Evolutionary conservation across 2,888 invertebrate species (phyloP), one percentile per base, ranked within the genome.

Genomic region (Drosophila phalerata): DNA sequence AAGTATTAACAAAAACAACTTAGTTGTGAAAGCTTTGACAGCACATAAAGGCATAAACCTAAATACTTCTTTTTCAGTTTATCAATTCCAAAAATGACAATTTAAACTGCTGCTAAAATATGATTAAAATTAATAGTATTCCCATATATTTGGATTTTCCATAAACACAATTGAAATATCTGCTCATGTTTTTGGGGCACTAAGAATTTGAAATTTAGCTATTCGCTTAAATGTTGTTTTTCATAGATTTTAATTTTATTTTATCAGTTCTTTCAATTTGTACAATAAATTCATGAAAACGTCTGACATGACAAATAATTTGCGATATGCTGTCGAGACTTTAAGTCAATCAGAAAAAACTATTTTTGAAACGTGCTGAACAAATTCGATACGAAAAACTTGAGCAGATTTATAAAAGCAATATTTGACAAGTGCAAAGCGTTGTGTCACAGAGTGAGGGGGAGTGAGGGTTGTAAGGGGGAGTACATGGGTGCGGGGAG

Each of bases 271-370:
- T 6, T 10, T 6, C 17, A 28, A 47, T 28, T 28, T 28, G 15
- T 28, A 6, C 15, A 5, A n/a, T 15, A 5, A 22, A 40, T 19
- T 53, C 32, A 25, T 51, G 5, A 8, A 28, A 28, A 38, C 49
- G 17, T 25, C 17, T 11, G 43, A 9, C 38, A n/a, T 25, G 15
- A 9, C 32, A 64, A 49, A 67, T 48, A 56, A 64, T 38, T 42
- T 37, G 64, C 58, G 51, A 56, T 64, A 64, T 47, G 66, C 57
- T 72, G 62, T 65, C 62, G 38, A 68, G 85, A 83, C 74, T 85
- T 79, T 49, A 80, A 88, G 89, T 85, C 85, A 89, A 89, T 89
- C 83, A 80, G 60, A 61, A 58, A 64, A 75, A 89, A 73, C 81
- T 72, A 69, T 89, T 85, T 85, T 79, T 56, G 70, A 70, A 89